Percentiles rank a stretch among this genome's conserved stretches.
Conservation (phyloP, 2,797 vertebrate species). For the Malurus splendens region DNA sequence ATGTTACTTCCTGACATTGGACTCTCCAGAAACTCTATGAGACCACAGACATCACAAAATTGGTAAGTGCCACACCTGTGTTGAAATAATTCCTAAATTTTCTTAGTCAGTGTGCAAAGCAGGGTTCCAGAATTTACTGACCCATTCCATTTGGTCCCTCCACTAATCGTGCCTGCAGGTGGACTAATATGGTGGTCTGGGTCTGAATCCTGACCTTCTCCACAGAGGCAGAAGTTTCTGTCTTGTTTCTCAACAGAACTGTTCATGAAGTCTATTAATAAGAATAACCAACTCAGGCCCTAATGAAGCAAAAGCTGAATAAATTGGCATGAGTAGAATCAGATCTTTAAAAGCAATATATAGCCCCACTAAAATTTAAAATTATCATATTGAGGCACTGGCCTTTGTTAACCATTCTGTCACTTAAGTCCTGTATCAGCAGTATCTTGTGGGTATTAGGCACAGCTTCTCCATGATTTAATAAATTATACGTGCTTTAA, state of each 20-base stretch:
- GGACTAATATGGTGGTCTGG: background rate
- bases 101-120: background rate
- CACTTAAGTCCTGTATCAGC: background rate
- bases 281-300: background rate
- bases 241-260: background rate
- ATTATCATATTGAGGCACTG: background rate
- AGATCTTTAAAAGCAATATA: background rate
- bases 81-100: background rate
- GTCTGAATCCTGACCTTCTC: background rate
- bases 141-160: background rate
- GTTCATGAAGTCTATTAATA: background rate
- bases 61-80: background rate
- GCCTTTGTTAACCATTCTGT: background rate
- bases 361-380: background rate
- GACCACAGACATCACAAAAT: background rate
- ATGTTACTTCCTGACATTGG: background rate
- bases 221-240: background rate
- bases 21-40: background rate
- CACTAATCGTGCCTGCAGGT: background rate
- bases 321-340: background rate
- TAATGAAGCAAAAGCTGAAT: background rate
- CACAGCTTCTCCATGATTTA: background rate
- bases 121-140: background rate
- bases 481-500: background rate
- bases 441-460: background rate